These are phyloP conservation scores for Cinclus cinclus DNA, from an alignment of 2,113 vertebrate species.

Conservation along the genomic window DNA sequence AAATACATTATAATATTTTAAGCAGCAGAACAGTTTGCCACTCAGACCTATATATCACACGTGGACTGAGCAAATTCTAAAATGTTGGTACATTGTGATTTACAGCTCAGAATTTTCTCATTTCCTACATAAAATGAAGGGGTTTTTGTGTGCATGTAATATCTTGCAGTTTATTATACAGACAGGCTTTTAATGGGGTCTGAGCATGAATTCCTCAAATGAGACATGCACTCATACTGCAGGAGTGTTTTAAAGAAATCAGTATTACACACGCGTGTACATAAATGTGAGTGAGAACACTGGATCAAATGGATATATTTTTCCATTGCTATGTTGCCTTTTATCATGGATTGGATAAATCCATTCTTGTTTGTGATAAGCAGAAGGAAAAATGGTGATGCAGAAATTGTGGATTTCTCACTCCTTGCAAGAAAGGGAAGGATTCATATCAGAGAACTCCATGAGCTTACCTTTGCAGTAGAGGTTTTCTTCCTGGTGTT, in stretches of 20 bases:
- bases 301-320: neutral
- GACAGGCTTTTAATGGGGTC: neutral
- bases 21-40: neutral
- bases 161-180: neutral
- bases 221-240: neutral
- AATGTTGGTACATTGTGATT: neutral
- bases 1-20: neutral
- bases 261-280: fast-evolving
- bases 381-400: neutral
- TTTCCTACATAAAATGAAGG: neutral
- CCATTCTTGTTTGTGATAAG: neutral
- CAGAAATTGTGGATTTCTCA: neutral
- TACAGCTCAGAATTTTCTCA: neutral
- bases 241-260: neutral
- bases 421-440: neutral
- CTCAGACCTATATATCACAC: neutral
- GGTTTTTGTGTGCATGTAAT: neutral
- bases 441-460: neutral
- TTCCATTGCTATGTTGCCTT: neutral
- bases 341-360: neutral
- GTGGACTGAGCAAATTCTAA: neutral
- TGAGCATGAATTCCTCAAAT: neutral
- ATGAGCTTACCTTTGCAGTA: neutral
- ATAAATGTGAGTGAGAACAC: neutral
- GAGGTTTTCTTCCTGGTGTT: neutral